Evolutionary conservation across 35 echinoderm and acorn worm genomes (phyloP), one percentile per base, ranked within the genome.

Genomic region (Heliocidaris erythrogramma): DNA sequence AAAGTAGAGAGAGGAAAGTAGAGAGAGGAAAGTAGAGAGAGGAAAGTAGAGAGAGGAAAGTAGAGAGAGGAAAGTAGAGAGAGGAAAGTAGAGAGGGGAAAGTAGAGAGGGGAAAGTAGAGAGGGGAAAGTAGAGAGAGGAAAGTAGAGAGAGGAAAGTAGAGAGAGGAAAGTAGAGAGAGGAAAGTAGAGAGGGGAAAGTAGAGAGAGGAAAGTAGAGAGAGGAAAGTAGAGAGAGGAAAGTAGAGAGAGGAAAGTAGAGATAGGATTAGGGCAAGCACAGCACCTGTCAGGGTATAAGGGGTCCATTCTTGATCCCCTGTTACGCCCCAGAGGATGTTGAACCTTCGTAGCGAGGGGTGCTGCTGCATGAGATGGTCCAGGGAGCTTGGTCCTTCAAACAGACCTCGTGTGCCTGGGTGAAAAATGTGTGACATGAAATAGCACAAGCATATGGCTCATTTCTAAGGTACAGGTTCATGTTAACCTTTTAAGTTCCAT

Each of bases 221-320:
- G 18, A 69, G 12, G 27, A 69, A 69, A 16, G 24, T 5, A 69
- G 61, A 69, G 27, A 69, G 61, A 24, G 61, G 17, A 17, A 5
- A 65, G 13, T 12, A 65, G 60, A 27, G 61, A 4, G 61, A 21
- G 61, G 4, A 5, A 24, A 69, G 61, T 13, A 69, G 61, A 27
- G 7, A 21, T 14, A 69, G 27, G 18, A 16, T 18, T 31, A n/a
- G 31, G 87, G 14, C 13, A 47, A 84, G 91, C 91, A 50, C 24
- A 24, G 30, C 93, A 99, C 98, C 98, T 92, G 98, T 97, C 48
- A 96, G 95, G 5, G 97, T 91, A 47, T 94, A 95, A 21, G 98
- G 98, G 48, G 96, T 97, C 98, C 98, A 99, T 32, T 89, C 97
- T 21, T 97, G 97, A 59, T 99, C 96, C 60, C 98, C 98, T 18